These are phyloP conservation scores for Dilophus febrilis DNA, from an alignment of 2,888 invertebrate species.

Conservation along the genomic window DNA sequence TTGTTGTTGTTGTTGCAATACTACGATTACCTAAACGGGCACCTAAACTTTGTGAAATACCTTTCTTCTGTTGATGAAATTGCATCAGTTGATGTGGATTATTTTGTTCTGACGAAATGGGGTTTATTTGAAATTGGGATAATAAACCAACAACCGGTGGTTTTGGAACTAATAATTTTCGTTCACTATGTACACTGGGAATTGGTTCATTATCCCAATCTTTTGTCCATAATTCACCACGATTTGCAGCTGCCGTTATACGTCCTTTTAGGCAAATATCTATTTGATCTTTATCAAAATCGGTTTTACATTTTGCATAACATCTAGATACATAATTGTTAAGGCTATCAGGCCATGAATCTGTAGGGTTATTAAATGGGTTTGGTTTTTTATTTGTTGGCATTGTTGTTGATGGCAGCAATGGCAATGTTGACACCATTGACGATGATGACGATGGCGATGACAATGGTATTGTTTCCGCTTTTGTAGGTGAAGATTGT, in stretches of 20 bases:
- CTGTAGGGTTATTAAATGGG: conserved; percentile 38
- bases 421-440: conserved; percentile 15
- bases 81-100: too few relatives aligned
- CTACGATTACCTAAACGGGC: conserved; percentile 38
- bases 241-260: conserved; percentile 77
- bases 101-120: conserved; percentile 22
- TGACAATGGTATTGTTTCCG: conserved; percentile 19
- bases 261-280: conserved; percentile 88
- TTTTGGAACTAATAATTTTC: conserved; percentile 43
- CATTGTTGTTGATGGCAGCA: conserved; percentile 14
- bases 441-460: conserved; percentile 35
- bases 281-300: conserved; percentile 82
- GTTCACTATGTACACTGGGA: conserved; percentile 70
- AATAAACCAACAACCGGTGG: conserved; percentile 37
- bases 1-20: conserved; percentile 24
- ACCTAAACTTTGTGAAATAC: conserved; percentile 39
- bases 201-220: conserved; percentile 92
- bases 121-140: conserved; percentile 38
- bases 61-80: conserved; percentile 16
- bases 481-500: conserved; percentile 8
- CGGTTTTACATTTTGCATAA: conserved; percentile 76
- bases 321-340: conserved; percentile 82
- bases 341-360: conserved; percentile 61
- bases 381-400: conserved; percentile 22
- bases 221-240: conserved; percentile 71